Conservation (phyloP, 2,797 vertebrate genomes). For the Rhinatrema bivittatum region DNA sequence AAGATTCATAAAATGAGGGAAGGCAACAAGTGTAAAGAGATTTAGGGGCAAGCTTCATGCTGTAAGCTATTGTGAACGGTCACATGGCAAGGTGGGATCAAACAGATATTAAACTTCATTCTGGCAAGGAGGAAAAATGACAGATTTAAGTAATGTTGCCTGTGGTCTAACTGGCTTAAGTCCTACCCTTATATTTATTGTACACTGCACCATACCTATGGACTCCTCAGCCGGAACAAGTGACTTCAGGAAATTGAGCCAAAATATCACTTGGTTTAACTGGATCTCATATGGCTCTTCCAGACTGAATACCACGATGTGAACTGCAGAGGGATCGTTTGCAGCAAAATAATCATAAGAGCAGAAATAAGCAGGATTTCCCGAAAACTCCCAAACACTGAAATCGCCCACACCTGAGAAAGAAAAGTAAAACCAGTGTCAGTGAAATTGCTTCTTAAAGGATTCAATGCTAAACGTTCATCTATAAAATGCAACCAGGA, state of each 20-base stretch:
- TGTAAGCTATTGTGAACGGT: no score
- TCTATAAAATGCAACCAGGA: no score
- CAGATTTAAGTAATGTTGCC: no score
- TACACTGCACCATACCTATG: constrained; percentile 62
- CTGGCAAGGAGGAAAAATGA: no score
- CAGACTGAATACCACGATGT: constrained; percentile 85
- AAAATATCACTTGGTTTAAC: constrained; percentile 90
- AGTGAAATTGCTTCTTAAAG: neutral
- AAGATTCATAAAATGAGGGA: no score
- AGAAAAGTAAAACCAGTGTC: neutral
- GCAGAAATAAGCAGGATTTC: constrained; percentile 91
- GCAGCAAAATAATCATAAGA: constrained; percentile 92
- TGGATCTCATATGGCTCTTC: constrained; percentile 95
- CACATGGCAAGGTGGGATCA: no score
- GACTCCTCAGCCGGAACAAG: constrained; percentile 77
- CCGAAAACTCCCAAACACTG: constrained; percentile 94
- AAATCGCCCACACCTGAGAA: constrained; percentile 87
- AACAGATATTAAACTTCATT: no score
- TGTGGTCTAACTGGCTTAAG: no score
- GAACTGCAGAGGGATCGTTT: constrained; percentile 82
- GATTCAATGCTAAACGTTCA: no score
- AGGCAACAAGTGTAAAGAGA: no score
- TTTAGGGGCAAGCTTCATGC: no score
- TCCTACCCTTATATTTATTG: no score
- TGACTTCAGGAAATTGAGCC: constrained; percentile 91